Evolutionary conservation across 2,113 vertebrate species (phyloP), one percentile per base, ranked within the genome.

Genomic region (Dasypus novemcinctus): DNA sequence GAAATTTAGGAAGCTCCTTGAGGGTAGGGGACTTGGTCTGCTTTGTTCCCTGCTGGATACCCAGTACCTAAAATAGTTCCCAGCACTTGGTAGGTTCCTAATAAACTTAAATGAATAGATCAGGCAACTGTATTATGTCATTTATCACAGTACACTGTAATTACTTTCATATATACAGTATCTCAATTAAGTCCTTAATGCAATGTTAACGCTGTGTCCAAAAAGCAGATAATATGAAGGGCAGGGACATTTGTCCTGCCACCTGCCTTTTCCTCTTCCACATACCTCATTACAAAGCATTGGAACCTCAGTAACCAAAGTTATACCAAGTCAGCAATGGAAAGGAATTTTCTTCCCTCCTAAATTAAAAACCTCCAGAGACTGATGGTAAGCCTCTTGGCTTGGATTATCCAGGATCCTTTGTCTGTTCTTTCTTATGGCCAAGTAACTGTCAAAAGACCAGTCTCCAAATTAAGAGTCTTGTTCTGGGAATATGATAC

Each of bases 401-500:
- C 23, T 61, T 57, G 33, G 20, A 80, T 82, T 29, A 49, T 33
- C 29, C 33, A 49, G 46, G 4, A 85, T 68, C 36, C 38, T 94
- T 94, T 74, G 38, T 61, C 38, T 85, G n/a, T 72, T 91, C 61
- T 86, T 88, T 86, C 90, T 81, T 86, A 75, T 46, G 25, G 41
- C 38, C 63, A 64, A 64, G 63, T 64, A 64, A 14, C 63, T 64
- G 10, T 64, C 63, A 29, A 64, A 64, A 64, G 29, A 11, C 63
- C 41, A 87, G 75, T 68, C 78, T 94, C 46, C 38, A 93, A 95
- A 46, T 66, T 66, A 78, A 94, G 36, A 93, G 69, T 1, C 21
- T 92, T 90, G 81, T 72, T 91, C 68, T 87, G 75, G 87, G 27
- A 95, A 46, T 87, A 43, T 75, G 64, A 90, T 17, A 36, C 64